Conservation (phyloP, 2,113 vertebrate genomes). For the Daubentonia madagascariensis region DNA sequence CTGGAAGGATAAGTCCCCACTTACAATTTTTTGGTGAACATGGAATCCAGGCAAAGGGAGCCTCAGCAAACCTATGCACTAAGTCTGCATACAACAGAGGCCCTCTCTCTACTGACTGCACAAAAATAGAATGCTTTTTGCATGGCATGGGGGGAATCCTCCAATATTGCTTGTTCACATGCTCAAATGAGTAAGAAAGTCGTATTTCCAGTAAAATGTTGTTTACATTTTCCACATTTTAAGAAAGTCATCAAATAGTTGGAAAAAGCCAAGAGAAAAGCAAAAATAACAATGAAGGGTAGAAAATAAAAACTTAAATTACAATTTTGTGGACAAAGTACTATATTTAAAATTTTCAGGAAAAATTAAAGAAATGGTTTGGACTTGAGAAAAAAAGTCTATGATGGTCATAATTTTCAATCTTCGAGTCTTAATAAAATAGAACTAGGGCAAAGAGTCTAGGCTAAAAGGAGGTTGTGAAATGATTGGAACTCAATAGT, state of each 20-base stretch:
- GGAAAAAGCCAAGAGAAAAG: neutral
- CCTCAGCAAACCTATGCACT: too few species aligned
- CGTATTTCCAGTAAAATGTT: neutral
- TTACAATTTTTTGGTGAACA: neutral
- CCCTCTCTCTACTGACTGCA: neutral
- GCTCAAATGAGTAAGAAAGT: neutral
- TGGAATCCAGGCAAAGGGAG: too few species aligned
- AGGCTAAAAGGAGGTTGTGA: neutral
- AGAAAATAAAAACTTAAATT: constrained; percentile 17
- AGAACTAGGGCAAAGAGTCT: neutral
- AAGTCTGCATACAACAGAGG: rapidly evolving
- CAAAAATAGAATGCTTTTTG: neutral
- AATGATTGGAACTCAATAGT: neutral
- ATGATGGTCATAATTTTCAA: neutral
- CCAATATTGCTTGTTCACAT: neutral
- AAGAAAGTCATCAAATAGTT: neutral
- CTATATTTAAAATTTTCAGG: neutral
- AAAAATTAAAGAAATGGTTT: constrained; percentile 21
- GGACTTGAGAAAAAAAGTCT: neutral
- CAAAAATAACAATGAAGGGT: neutral
- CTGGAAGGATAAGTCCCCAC: neutral
- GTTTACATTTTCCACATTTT: neutral
- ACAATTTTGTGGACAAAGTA: constrained; percentile 18
- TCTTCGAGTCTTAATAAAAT: constrained; percentile 16
- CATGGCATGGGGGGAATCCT: neutral